phyloP scores from a whole-genome alignment of 2,113 vertebrate genomes.

The Hydropotes inermis region DNA sequence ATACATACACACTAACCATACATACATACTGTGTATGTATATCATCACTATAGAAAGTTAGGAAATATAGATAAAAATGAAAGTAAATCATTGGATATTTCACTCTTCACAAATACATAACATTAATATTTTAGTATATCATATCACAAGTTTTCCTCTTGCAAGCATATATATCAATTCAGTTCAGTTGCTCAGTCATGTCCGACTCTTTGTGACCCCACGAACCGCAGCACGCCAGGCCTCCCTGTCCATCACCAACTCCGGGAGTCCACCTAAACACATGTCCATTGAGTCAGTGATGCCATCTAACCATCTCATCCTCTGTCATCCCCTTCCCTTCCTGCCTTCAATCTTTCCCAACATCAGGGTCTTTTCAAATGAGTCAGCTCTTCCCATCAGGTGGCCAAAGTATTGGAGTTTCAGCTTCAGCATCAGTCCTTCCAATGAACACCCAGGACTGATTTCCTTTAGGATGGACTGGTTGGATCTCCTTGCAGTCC shows the following conservation, averaged over 20 bases:
- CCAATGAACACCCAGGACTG: background rate
- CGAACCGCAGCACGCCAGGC: background rate
- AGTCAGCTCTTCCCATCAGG: background rate
- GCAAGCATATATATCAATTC: background rate
- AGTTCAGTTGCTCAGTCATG: background rate
- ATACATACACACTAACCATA: background rate
- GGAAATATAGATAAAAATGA: background rate
- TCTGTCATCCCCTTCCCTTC: background rate
- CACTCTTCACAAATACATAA: background rate
- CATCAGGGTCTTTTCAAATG: background rate
- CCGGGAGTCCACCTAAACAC: background rate
- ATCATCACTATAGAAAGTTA: background rate
- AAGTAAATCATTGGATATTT: background rate
- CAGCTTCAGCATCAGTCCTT: background rate
- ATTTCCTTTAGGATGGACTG: background rate
- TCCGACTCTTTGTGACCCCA: background rate
- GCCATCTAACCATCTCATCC: background rate
- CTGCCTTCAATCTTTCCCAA: background rate
- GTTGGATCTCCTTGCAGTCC: background rate
- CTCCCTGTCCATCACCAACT: background rate
- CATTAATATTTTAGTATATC: conserved; percentile 15
- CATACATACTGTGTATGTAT: background rate
- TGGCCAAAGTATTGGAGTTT: background rate
- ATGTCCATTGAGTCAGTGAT: background rate
- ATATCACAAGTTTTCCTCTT: background rate